These are phyloP conservation scores for Acanthopagrus latus DNA, from an alignment of 2,797 vertebrate genomes.

Conservation along the genomic window DNA sequence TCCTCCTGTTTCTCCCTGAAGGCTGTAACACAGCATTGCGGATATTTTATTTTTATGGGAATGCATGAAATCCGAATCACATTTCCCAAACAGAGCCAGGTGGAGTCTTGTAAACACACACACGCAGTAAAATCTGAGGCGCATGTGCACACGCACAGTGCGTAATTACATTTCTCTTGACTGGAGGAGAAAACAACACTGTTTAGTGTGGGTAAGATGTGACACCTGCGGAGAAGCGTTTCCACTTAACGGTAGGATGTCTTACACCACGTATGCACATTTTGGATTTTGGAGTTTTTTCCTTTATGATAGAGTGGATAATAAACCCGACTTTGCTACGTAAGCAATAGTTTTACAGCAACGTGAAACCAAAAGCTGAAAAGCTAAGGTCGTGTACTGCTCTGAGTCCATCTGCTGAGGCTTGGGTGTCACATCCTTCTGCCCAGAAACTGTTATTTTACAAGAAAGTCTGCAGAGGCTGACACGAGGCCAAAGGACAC, in stretches of 20 bases:
- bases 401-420: constrained; percentile 15
- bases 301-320: constrained; percentile 24
- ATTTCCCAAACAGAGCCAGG: constrained; percentile 75
- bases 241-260: constrained; percentile 30
- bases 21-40: constrained; percentile 67
- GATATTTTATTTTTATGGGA: constrained; percentile 81
- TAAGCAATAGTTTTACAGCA: constrained; percentile 40
- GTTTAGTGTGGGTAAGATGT: constrained; percentile 50
- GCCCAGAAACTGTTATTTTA: not conserved
- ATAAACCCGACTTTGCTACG: constrained; percentile 37
- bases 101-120: constrained; percentile 68
- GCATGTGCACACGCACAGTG: constrained; percentile 6
- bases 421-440: constrained; percentile 1
- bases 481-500: not conserved
- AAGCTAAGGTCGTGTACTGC: not conserved
- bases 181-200: constrained; percentile 51
- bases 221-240: constrained; percentile 54
- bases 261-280: constrained; percentile 22
- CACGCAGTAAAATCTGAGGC: constrained; percentile 49
- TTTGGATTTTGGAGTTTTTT: constrained; percentile 6
- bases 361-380: constrained; percentile 31
- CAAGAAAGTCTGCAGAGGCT: not conserved
- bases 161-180: constrained; percentile 39
- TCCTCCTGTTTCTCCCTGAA: constrained; percentile 59
- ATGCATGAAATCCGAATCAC: constrained; percentile 77